phyloP scores from a whole-genome alignment of 2,888 invertebrate species.

The Andricus curvator region DNA sequence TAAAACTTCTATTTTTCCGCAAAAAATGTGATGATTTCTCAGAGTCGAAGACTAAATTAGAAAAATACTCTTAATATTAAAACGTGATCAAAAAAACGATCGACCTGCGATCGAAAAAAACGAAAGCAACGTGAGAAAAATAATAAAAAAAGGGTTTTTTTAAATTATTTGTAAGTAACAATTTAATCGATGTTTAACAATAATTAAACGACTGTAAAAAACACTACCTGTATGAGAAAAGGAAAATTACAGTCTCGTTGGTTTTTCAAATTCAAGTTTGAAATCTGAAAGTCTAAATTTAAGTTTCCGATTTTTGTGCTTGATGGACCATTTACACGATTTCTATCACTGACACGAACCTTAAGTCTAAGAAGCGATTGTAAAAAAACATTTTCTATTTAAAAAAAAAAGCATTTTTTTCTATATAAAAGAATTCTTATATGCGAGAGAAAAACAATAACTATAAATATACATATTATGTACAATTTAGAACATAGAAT shows the following conservation, averaged over 20 bases:
- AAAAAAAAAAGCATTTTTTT: neutral
- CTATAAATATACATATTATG: constrained; percentile 31
- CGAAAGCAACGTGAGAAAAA: constrained; percentile 18
- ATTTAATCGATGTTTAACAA: neutral
- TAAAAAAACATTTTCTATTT: neutral
- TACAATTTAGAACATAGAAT: constrained; percentile 25
- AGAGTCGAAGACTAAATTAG: neutral
- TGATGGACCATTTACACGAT: neutral
- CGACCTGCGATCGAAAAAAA: neutral
- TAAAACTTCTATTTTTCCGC: neutral
- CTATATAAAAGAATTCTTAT: neutral
- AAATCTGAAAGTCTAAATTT: no score
- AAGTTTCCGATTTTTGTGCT: neutral
- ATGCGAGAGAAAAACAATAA: constrained; percentile 9
- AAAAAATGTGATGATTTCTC: neutral
- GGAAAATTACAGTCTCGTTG: constrained; percentile 8
- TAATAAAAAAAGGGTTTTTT: neutral
- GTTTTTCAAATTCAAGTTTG: neutral
- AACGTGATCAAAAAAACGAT: neutral
- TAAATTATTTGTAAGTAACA: neutral
- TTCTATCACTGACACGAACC: neutral
- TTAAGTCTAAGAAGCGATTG: neutral
- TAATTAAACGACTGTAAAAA: neutral
- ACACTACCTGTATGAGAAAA: neutral
- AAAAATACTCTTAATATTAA: constrained; percentile 9